Conservation (phyloP, 2,888 invertebrate species). For the Leptopterna dolabrata region DNA sequence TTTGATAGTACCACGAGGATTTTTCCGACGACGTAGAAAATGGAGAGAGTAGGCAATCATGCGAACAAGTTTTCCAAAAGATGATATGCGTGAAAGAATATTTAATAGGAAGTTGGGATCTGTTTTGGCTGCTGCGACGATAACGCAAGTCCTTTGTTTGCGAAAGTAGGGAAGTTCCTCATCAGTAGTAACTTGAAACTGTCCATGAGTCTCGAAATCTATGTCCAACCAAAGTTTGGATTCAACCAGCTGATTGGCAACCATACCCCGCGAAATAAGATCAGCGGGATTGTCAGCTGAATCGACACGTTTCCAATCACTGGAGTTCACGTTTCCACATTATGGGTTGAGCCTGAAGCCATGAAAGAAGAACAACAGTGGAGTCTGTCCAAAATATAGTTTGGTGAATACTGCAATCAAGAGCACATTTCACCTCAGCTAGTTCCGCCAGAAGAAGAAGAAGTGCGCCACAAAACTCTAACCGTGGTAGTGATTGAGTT, state of each 20-base stretch:
- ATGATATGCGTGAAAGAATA: background rate
- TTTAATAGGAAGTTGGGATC: background rate
- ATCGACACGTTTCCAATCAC: background rate
- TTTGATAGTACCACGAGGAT: background rate
- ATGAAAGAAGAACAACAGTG: background rate
- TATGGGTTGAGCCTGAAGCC: background rate
- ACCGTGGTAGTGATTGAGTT: background rate
- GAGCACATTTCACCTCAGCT: background rate
- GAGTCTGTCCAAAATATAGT: constrained; percentile 15
- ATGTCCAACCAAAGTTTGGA: background rate
- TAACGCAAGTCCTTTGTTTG: background rate
- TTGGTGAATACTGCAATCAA: background rate
- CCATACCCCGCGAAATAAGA: background rate
- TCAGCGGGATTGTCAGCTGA: constrained; percentile 1
- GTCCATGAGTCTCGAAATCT: background rate
- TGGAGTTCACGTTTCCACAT: background rate
- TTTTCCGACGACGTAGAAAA: background rate
- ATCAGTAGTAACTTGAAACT: background rate
- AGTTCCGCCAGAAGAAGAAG: background rate
- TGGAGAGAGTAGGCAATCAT: background rate
- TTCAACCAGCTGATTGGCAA: background rate
- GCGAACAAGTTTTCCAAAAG: background rate
- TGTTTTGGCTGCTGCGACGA: background rate
- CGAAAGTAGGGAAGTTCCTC: background rate
- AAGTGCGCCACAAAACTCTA: background rate